A percentile compares a stretch with the other conserved stretches of the same genome.
Conservation (phyloP, 2,888 invertebrate species). For the Beris morrisii region DNA sequence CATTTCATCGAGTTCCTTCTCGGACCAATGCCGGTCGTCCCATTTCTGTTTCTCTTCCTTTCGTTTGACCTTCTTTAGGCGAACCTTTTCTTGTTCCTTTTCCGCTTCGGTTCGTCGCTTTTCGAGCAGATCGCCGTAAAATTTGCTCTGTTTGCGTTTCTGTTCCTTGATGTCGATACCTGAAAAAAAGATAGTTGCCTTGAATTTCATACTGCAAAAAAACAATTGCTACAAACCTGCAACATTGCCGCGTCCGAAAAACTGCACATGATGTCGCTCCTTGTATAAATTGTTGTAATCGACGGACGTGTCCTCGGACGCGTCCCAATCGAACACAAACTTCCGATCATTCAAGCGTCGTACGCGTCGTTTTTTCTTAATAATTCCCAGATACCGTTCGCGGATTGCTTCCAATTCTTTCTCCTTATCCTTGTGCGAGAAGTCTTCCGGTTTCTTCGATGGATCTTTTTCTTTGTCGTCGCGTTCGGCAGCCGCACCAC, state of each 20-base stretch:
- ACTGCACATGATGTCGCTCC: slow-evolving; percentile 94
- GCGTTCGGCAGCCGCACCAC: slow-evolving; percentile 47
- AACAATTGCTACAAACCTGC: slow-evolving; percentile 58
- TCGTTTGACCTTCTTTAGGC: slow-evolving; percentile 87
- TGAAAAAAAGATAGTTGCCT: slow-evolving; percentile 21
- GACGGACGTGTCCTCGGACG: slow-evolving; percentile 95
- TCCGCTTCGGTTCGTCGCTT: slow-evolving; percentile 94
- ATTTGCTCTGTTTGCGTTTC: slow-evolving; percentile 93
- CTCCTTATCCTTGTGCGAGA: slow-evolving; percentile 78
- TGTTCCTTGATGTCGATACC: slow-evolving; percentile 98
- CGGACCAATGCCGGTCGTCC: slow-evolving; percentile 99
- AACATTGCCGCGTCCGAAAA: slow-evolving; percentile 96
- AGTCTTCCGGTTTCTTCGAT: slow-evolving; percentile 49
- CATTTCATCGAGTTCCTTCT: slow-evolving; percentile 93
- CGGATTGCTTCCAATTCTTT: slow-evolving; percentile 94
- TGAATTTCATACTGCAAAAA: background rate
- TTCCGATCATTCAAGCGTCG: slow-evolving; percentile 95
- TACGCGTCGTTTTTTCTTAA: slow-evolving; percentile 90
- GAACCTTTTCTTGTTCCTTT: slow-evolving; percentile 92
- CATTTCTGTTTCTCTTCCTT: slow-evolving; percentile 98
- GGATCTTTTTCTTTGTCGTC: slow-evolving; percentile 63
- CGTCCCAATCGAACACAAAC: slow-evolving; percentile 99
- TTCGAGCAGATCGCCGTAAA: slow-evolving; percentile 94
- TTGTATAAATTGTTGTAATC: slow-evolving; percentile 98
- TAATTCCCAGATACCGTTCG: slow-evolving; percentile 89